These are phyloP conservation scores for Neomorphus geoffroyi DNA, from an alignment of 2,797 vertebrate species.

Conservation along the genomic window DNA sequence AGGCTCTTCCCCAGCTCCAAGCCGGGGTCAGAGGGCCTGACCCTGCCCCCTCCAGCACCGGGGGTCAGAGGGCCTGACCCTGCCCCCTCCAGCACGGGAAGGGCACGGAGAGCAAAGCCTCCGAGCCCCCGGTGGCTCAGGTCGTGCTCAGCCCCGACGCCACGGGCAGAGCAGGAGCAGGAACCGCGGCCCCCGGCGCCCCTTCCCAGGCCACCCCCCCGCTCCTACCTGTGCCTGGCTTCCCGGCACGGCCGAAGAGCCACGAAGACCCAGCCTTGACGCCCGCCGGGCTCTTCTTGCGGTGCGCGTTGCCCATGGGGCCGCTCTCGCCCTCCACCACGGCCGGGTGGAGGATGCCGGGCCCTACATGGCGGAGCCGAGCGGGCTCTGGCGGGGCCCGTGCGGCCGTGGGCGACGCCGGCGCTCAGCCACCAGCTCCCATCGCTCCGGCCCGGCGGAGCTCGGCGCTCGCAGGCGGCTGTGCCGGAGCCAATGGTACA, in stretches of 20 bases:
- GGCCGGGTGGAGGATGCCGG: constrained; percentile 59
- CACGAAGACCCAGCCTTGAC: constrained; percentile 68
- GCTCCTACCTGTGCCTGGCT: constrained; percentile 71
- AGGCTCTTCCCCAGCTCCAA: background rate
- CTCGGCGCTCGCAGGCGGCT: constrained; percentile 14
- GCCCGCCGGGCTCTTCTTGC: constrained; percentile 73
- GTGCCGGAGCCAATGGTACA: constrained; percentile 49
- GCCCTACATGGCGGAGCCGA: constrained; percentile 68
- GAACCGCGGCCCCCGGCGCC: background rate
- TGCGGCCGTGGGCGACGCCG: background rate
- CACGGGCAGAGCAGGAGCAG: background rate
- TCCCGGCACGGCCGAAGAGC: constrained; percentile 70
- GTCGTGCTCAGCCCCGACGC: background rate
- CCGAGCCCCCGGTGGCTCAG: rapidly evolving
- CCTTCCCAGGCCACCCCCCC: background rate
- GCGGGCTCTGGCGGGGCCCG: constrained; percentile 49
- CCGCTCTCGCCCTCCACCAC: constrained; percentile 37
- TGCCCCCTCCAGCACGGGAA: rapidly evolving
- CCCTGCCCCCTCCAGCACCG: background rate
- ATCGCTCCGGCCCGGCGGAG: constrained; percentile 30
- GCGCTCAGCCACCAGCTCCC: background rate
- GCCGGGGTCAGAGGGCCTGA: rapidly evolving
- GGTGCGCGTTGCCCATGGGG: constrained; percentile 78
- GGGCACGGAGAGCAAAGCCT: rapidly evolving
- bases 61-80: background rate